A percentile compares a stretch with the other conserved stretches of the same genome.
Evolutionary conservation across 2,797 vertebrate genomes (phyloP).

Genomic region (Spheniscus humboldti): DNA sequence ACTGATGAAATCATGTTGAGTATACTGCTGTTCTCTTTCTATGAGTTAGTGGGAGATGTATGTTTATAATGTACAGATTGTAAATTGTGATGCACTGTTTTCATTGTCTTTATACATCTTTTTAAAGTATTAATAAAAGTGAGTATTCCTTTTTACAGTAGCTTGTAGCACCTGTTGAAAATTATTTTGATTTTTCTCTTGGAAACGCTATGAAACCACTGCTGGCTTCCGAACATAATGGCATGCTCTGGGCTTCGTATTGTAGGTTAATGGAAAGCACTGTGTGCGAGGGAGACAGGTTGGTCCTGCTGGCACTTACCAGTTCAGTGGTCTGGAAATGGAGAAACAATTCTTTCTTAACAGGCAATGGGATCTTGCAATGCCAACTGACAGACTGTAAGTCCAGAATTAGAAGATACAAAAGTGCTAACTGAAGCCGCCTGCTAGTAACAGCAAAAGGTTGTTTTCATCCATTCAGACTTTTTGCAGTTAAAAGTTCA

Average conservation of each 20-base stretch:
- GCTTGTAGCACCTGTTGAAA: not conserved
- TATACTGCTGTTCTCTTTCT: not conserved
- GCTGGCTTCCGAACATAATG: not conserved
- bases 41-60: not conserved
- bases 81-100: not conserved
- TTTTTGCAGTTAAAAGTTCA: not conserved
- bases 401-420: not conserved
- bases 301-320: not conserved
- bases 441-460: not conserved
- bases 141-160: not conserved
- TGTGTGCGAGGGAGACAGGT: not conserved
- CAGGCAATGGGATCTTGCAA: not conserved
- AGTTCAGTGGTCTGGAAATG: not conserved
- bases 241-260: not conserved
- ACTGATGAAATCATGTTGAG: not conserved
- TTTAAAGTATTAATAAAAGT: slow-evolving; percentile 15
- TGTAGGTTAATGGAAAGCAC: not conserved
- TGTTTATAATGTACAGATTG: not conserved
- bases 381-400: not conserved
- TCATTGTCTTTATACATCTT: not conserved
- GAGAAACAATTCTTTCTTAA: not conserved
- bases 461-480: not conserved
- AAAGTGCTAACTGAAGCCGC: not conserved
- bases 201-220: not conserved
- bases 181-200: not conserved